phyloP scores from a whole-genome alignment of 2,113 vertebrate genomes.

The Ictalurus furcatus region DNA sequence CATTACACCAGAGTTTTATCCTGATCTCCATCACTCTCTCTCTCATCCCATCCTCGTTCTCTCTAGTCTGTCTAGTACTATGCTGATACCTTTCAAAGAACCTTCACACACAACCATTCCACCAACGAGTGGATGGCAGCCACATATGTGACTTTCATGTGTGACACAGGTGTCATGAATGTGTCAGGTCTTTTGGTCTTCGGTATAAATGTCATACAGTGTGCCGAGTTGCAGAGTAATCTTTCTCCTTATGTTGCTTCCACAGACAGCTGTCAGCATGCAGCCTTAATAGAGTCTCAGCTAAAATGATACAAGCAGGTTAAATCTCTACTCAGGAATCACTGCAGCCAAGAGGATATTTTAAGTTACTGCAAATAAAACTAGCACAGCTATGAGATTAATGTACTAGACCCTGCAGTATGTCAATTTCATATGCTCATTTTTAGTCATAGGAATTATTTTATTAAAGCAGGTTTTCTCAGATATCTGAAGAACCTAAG shows the following conservation, averaged over 20 bases:
- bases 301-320: background rate
- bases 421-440: background rate
- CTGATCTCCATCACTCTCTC: slow-evolving; percentile 11
- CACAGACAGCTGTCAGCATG: background rate
- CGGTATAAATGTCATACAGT: slow-evolving; percentile 8
- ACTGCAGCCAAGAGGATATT: background rate
- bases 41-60: background rate
- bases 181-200: slow-evolving; percentile 5
- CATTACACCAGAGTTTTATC: slow-evolving; percentile 37
- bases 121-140: background rate
- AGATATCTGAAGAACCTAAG: background rate
- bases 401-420: background rate
- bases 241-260: background rate
- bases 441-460: background rate
- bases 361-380: background rate
- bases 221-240: background rate
- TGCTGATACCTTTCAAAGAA: slow-evolving; percentile 15
- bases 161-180: background rate
- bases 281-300: slow-evolving; percentile 5
- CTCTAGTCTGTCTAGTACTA: background rate
- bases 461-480: background rate
- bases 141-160: background rate
- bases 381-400: background rate
- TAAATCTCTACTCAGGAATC: background rate
- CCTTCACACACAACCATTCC: background rate